Percentiles rank a stretch among this genome's conserved stretches.
phyloP scores from a whole-genome alignment of 1,140 invertebrate genomes.

The Yoshiicerus persimilis region DNA sequence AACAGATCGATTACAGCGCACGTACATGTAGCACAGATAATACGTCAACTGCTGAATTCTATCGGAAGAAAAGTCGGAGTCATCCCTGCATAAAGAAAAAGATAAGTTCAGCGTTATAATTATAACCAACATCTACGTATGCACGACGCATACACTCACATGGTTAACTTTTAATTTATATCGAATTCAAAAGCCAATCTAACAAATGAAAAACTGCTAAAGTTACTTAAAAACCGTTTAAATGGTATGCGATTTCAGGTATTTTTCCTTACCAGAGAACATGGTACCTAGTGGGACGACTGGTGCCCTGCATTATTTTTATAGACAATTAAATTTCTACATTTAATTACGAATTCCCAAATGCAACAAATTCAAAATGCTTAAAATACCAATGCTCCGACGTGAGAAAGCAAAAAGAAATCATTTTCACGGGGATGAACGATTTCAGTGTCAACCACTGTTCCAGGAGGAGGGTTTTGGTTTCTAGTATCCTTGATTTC shows the following conservation, averaged over 20 bases:
- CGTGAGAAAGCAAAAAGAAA: slow-evolving; percentile 78
- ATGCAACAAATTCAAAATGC: background rate
- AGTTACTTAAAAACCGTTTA: background rate
- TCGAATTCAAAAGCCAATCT: background rate
- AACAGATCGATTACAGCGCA: slow-evolving; percentile 80
- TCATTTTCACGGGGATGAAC: slow-evolving; percentile 79
- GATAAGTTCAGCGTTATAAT: background rate
- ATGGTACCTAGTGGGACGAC: slow-evolving; percentile 84
- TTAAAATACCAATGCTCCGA: slow-evolving; percentile 64
- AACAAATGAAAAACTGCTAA: background rate
- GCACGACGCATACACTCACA: slow-evolving; percentile 59
- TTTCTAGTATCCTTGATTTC: slow-evolving; percentile 79
- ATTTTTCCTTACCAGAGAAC: slow-evolving; percentile 60
- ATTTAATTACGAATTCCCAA: background rate
- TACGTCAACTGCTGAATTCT: slow-evolving; percentile 81
- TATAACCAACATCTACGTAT: background rate
- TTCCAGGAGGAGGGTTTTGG: slow-evolving; percentile 79
- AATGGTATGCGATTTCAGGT: background rate
- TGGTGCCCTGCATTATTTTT: slow-evolving; percentile 65
- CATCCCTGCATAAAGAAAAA: slow-evolving; percentile 61
- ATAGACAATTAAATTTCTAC: background rate
- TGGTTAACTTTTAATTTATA: background rate
- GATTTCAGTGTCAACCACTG: slow-evolving; percentile 77
- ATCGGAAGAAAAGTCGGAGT: slow-evolving; percentile 70
- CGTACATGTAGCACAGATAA: slow-evolving; percentile 85